Percentiles rank a stretch among this genome's conserved stretches.
Conservation (phyloP, 1,140 invertebrate genomes). For the Ganaspis sp. region DNA sequence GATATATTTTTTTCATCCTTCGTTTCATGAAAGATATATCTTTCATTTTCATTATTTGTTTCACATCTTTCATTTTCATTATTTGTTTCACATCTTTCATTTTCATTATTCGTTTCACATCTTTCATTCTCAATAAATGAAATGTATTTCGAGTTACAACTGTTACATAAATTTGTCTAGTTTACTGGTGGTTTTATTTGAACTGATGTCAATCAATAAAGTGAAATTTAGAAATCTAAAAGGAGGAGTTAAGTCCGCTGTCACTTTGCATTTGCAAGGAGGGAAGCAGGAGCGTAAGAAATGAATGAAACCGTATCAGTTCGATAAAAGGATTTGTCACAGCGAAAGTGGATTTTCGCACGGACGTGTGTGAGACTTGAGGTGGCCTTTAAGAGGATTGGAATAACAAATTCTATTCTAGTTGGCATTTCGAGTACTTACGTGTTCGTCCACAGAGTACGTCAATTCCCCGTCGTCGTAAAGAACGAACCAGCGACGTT, state of each 20-base stretch:
- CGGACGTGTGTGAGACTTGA: constrained; percentile 34
- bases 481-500: constrained; percentile 96
- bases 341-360: constrained; percentile 51
- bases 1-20: too few relatives aligned
- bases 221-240: constrained; percentile 2
- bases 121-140: too few relatives aligned
- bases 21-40: too few relatives aligned
- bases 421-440: constrained; percentile 79
- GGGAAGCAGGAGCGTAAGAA: constrained; percentile 26
- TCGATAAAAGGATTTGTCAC: constrained; percentile 62
- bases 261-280: neutral
- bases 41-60: too few relatives aligned
- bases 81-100: too few relatives aligned
- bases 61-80: too few relatives aligned
- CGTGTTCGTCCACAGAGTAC: constrained; percentile 97
- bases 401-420: constrained; percentile 33
- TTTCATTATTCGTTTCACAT: too few relatives aligned
- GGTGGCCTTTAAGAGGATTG: constrained; percentile 55
- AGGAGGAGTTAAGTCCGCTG: neutral
- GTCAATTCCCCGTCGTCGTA: constrained; percentile 98
- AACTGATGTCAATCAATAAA: neutral
- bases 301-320: constrained; percentile 52
- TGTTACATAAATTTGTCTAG: too few relatives aligned
- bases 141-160: too few relatives aligned
- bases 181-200: neutral